These are phyloP conservation scores for Laspeyria flexula DNA, from an alignment of 2,888 invertebrate genomes.

Conservation along the genomic window DNA sequence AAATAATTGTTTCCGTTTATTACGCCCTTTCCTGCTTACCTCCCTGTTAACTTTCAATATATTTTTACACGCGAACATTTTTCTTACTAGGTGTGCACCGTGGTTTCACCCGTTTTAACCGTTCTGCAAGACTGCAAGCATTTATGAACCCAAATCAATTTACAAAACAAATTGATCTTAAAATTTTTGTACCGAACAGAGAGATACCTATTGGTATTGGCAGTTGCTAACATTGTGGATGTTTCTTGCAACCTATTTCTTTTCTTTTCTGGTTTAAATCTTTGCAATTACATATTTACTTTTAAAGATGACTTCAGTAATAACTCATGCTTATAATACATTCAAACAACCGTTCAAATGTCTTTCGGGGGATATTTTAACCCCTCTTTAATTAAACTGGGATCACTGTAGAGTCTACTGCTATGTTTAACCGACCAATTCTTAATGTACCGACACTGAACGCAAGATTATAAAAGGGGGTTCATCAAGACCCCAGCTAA, in stretches of 20 bases:
- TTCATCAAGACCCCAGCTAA: constrained; percentile 1
- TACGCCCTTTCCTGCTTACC: constrained; percentile 34
- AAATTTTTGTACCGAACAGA: too few relatives aligned
- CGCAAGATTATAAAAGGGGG: neutral
- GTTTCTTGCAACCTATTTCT: too few relatives aligned
- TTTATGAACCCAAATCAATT: too few relatives aligned
- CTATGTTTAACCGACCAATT: neutral
- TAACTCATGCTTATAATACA: neutral
- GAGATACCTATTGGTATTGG: too few relatives aligned
- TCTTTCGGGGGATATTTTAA: neutral
- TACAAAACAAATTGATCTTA: too few relatives aligned
- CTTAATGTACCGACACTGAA: neutral
- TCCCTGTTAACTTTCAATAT: constrained; percentile 40
- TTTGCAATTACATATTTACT: too few relatives aligned
- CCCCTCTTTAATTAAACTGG: neutral
- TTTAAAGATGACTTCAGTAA: neutral
- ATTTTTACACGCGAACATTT: constrained; percentile 42
- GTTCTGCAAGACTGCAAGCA: too few relatives aligned
- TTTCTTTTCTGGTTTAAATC: too few relatives aligned
- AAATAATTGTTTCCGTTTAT: constrained; percentile 48
- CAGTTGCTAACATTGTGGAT: too few relatives aligned
- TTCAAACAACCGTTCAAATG: neutral
- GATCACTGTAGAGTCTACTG: neutral
- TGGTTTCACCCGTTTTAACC: too few relatives aligned
- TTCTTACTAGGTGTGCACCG: constrained; percentile 17